Conservation (phyloP, 2,888 invertebrate genomes). For the Onthophagus sagittarius region DNA sequence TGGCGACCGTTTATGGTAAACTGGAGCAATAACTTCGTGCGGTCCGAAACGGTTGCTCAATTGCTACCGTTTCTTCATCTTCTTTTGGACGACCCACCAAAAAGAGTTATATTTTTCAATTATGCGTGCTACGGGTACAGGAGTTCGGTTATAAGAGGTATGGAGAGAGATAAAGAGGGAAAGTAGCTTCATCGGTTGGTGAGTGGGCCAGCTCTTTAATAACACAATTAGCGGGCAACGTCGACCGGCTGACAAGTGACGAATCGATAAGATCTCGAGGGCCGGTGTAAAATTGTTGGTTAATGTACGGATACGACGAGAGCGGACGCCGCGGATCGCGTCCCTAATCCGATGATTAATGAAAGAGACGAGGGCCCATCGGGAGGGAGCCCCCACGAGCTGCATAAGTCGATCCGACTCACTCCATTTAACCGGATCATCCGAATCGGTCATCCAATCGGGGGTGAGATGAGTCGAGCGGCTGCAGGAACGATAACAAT, state of each 20-base stretch:
- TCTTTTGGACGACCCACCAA: background rate
- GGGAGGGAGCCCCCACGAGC: background rate
- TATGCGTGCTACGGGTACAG: too few species aligned
- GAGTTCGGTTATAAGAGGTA: too few species aligned
- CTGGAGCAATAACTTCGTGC: constrained; percentile 41
- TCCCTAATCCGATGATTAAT: constrained; percentile 13
- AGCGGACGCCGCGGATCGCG: constrained; percentile 3
- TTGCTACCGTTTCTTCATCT: constrained; percentile 40
- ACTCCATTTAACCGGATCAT: constrained; percentile 49
- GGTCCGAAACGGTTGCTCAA: constrained; percentile 34
- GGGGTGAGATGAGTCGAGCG: background rate
- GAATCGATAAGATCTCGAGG: background rate
- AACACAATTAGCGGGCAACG: background rate
- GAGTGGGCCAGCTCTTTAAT: background rate
- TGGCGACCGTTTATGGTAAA: constrained; percentile 42
- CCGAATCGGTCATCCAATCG: constrained; percentile 41
- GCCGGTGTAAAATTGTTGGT: constrained; percentile 10
- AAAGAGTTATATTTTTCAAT: background rate
- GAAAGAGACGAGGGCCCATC: background rate
- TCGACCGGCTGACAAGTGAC: background rate
- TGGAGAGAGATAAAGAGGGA: too few species aligned
- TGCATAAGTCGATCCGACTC: constrained; percentile 47
- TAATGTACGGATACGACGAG: constrained; percentile 5
- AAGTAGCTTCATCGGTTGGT: background rate
- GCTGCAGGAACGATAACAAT: constrained; percentile 1